Conservation (phyloP, 2,888 invertebrate genomes). For the Creontiades dilutus region DNA sequence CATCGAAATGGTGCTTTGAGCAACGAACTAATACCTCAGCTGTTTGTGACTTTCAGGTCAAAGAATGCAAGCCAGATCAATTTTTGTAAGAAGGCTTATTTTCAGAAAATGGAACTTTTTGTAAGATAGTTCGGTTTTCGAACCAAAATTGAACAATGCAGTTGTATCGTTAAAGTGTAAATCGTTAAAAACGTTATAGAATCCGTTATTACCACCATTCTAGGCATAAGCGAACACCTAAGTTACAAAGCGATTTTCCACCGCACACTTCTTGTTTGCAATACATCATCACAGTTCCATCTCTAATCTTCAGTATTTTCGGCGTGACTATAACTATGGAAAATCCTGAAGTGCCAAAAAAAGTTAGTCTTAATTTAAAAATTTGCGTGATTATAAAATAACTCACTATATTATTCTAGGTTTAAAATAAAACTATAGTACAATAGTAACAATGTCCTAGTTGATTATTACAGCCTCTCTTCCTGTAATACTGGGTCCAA, state of each 20-base stretch:
- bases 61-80: too few relatives aligned
- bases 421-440: background rate
- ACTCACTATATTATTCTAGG: background rate
- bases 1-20: too few relatives aligned
- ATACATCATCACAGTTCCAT: background rate
- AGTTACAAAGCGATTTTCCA: background rate
- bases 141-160: too few relatives aligned
- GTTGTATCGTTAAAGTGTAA: too few relatives aligned
- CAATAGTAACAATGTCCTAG: background rate
- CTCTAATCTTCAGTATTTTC: background rate
- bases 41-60: too few relatives aligned
- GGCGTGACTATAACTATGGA: background rate
- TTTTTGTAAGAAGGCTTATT: too few relatives aligned
- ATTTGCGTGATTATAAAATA: background rate
- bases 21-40: too few relatives aligned
- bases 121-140: too few relatives aligned
- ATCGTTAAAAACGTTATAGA: background rate
- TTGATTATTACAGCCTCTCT: background rate
- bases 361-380: background rate
- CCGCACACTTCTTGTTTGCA: too few relatives aligned
- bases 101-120: too few relatives aligned
- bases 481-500: conserved; percentile 21
- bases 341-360: background rate
- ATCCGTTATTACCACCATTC: background rate
- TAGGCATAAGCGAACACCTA: background rate